Conservation (phyloP, 2,888 invertebrate species). For the Drosophila fungiperda region DNA sequence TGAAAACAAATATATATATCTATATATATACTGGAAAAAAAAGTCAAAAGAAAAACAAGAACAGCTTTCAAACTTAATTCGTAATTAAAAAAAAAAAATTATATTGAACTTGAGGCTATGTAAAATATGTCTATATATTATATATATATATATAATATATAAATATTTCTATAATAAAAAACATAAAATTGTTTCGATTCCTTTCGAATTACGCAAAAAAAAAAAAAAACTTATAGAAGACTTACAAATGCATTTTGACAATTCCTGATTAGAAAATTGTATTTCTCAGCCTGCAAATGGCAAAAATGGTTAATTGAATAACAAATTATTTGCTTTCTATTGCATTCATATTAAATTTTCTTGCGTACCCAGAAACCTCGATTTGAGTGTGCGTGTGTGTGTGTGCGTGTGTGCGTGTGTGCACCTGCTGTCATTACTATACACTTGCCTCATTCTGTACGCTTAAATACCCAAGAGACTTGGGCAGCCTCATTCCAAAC, state of each 20-base stretch:
- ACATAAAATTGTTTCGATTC: background rate
- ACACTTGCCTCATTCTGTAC: slow-evolving; percentile 59
- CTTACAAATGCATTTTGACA: background rate
- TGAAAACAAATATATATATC: background rate
- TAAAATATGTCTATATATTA: background rate
- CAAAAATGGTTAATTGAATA: slow-evolving; percentile 77
- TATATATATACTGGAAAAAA: background rate
- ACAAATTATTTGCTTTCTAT: slow-evolving; percentile 76
- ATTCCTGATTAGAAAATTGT: background rate
- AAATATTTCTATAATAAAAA: background rate
- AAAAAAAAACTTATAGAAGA: background rate
- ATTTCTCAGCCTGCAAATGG: slow-evolving; percentile 18
- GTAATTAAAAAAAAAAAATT: background rate
- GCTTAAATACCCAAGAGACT: slow-evolving; percentile 73
- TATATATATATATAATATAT: background rate
- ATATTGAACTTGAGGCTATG: background rate
- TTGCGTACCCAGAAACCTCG: slow-evolving; percentile 29
- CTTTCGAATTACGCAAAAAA: background rate
- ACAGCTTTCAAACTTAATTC: background rate
- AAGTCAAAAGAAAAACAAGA: background rate
- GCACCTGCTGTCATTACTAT: slow-evolving; percentile 75
- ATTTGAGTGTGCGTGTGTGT: slow-evolving; percentile 6
- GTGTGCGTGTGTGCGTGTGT: slow-evolving; percentile 9
- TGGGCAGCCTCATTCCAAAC: slow-evolving; percentile 18
- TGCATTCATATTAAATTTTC: slow-evolving; percentile 71